phyloP scores from a whole-genome alignment of 2,888 invertebrate species.

The Rhorus exstirpatorius region DNA sequence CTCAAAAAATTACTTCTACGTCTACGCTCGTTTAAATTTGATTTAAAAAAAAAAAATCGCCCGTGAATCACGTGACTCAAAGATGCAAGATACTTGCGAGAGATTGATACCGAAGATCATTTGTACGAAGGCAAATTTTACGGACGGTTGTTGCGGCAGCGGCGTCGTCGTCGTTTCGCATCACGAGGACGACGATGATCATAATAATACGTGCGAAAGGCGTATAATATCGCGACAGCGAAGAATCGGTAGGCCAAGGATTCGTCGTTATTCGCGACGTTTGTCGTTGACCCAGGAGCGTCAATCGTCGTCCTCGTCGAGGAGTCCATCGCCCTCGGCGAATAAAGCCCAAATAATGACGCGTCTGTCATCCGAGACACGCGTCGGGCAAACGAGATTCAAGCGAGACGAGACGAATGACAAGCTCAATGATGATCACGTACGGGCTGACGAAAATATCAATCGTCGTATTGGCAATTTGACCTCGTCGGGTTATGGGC shows the following conservation, averaged over 20 bases:
- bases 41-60: neutral
- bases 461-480: slow-evolving; percentile 28
- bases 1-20: too few species aligned
- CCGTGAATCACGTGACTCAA: slow-evolving; percentile 17
- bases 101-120: slow-evolving; percentile 82
- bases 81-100: slow-evolving; percentile 80
- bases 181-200: slow-evolving; percentile 68
- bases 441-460: slow-evolving; percentile 25
- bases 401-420: slow-evolving; percentile 48
- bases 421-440: slow-evolving; percentile 39
- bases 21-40: too few species aligned
- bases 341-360: slow-evolving; percentile 18
- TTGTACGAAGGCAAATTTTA: slow-evolving; percentile 80
- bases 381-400: slow-evolving; percentile 33
- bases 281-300: slow-evolving; percentile 74
- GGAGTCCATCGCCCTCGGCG: slow-evolving; percentile 81
- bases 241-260: slow-evolving; percentile 69
- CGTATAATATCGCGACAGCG: slow-evolving; percentile 72
- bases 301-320: slow-evolving; percentile 81
- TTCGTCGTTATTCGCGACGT: slow-evolving; percentile 70
- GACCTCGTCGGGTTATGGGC: slow-evolving; percentile 89
- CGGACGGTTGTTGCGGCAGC: too few species aligned
- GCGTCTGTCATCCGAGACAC: slow-evolving; percentile 50
- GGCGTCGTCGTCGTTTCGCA: slow-evolving; percentile 52
- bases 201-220: slow-evolving; percentile 66